These are phyloP conservation scores for Paratrypauchen microcephalus DNA, from an alignment of 2,797 vertebrate genomes.

Conservation along the genomic window DNA sequence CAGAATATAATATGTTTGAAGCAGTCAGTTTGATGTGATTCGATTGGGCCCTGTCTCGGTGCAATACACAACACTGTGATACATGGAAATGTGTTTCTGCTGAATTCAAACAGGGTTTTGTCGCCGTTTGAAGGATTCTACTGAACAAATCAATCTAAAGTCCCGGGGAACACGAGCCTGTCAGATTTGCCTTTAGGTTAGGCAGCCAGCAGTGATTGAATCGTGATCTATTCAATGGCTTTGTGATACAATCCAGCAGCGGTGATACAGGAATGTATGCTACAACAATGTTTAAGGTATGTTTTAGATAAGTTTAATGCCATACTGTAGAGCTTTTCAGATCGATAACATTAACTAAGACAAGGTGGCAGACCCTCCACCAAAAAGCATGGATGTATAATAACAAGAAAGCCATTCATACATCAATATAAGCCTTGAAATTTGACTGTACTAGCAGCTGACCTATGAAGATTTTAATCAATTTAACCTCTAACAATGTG, in stretches of 20 bases:
- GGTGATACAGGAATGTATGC: not conserved
- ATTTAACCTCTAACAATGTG: too few species aligned
- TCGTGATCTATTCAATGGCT: slow-evolving; percentile 23
- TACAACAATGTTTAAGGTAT: not conserved
- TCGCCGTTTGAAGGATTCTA: slow-evolving; percentile 35
- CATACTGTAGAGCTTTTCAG: not conserved
- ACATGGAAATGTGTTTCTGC: slow-evolving; percentile 47
- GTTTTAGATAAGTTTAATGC: not conserved
- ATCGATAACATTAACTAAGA: not conserved
- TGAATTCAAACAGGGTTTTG: slow-evolving; percentile 46
- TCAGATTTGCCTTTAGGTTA: slow-evolving; percentile 23
- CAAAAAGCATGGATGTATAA: not conserved
- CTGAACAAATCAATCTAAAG: slow-evolving; percentile 36
- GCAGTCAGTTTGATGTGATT: slow-evolving; percentile 49
- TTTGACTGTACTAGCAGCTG: too few species aligned
- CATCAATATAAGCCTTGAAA: too few species aligned
- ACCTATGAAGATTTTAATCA: too few species aligned
- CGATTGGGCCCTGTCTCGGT: slow-evolving; percentile 38
- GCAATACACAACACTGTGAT: slow-evolving; percentile 38
- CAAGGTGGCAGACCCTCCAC: not conserved
- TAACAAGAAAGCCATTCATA: too few species aligned
- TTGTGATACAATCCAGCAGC: slow-evolving; percentile 13
- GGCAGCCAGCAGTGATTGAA: slow-evolving; percentile 20
- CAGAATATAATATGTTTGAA: slow-evolving; percentile 44
- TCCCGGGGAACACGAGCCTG: slow-evolving; percentile 18